Base-by-base conservation (phyloP, 2,888 invertebrate genomes). In the Phyllotreta cruciferae region DNA sequence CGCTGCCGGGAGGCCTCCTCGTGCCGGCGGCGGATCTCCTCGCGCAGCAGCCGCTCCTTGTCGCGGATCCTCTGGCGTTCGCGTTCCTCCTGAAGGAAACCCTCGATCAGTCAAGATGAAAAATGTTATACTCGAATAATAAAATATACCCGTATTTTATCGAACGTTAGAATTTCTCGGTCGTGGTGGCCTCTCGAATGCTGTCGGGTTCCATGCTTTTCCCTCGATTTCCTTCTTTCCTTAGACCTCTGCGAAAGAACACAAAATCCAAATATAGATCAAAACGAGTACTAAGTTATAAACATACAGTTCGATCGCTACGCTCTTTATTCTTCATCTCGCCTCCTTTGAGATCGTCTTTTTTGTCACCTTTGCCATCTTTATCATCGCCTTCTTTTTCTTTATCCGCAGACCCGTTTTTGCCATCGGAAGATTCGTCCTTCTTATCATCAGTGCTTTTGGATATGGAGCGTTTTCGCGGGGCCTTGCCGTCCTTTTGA, bases 1-100 rank as follows among this genome's bases (percentile, higher is more conserved):
- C 91, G 85, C 71, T 92, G 88, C 34, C 91, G 87, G 45, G 90
- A 86, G 71, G 90, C 88, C 73, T 93, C 92, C 71, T 92, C 90
- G 56, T 92, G 87, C 37, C 93, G 85, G 47, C 93, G 85, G 13
- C 94, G 86, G 75, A 93, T 92, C 74, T 93, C 91, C 75, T 94
- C 93, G 34, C 94, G 86, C 56, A 90, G 81, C 60, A 89, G 86
- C 24, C 94, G 87, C 70, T 93, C 91, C 3, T 91, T 86, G 74
- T 94, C 91, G 45, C 94, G 86, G 13, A 89, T 83, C 36, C 92
- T 84, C 62, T 90, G 90, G 38, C 87, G 83, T 72, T 91, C 91
- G 34, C 91, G 86, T 79, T 91, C 91, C 73, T 90, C 90, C 88
- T 90, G 76, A 35, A 75, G 69, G 58, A 63, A 24, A 24, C 1